Evolutionary conservation across 1,140 invertebrate species (phyloP).

Genomic region (Pinna nobilis): DNA sequence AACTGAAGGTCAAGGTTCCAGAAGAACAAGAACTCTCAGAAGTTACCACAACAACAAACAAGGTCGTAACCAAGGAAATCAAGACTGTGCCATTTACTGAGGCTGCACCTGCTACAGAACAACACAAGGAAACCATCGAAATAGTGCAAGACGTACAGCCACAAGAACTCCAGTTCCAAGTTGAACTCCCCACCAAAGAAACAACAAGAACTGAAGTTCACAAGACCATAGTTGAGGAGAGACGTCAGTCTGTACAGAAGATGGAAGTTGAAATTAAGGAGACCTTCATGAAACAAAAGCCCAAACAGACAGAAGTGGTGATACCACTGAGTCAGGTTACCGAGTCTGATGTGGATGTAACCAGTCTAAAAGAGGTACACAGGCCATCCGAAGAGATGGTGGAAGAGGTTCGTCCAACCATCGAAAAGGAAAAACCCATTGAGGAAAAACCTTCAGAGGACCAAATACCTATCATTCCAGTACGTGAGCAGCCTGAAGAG

Average conservation of each 20-base stretch:
- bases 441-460: slow-evolving; percentile 36
- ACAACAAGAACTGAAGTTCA: slow-evolving; percentile 40
- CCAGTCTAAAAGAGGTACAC: slow-evolving; percentile 41
- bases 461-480: slow-evolving; percentile 32
- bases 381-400: slow-evolving; percentile 60
- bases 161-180: slow-evolving; percentile 52
- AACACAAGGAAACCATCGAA: slow-evolving; percentile 68
- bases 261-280: slow-evolving; percentile 69
- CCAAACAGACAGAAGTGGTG: slow-evolving; percentile 60
- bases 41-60: slow-evolving; percentile 56
- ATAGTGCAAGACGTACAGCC: slow-evolving; percentile 53
- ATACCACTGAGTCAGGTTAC: slow-evolving; percentile 54
- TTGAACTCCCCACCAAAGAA: slow-evolving; percentile 51
- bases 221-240: slow-evolving; percentile 34
- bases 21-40: slow-evolving; percentile 54
- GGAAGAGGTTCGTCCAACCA: slow-evolving; percentile 57
- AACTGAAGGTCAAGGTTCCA: slow-evolving; percentile 56
- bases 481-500: neutral
- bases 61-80: slow-evolving; percentile 51
- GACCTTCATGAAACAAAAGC: slow-evolving; percentile 57
- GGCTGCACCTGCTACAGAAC: slow-evolving; percentile 33
- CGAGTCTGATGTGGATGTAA: slow-evolving; percentile 29
- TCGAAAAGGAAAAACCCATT: slow-evolving; percentile 48
- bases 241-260: slow-evolving; percentile 54
- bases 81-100: slow-evolving; percentile 23